phyloP scores from a whole-genome alignment of 2,888 invertebrate species.

The Rhagophthalmus giganteus region DNA sequence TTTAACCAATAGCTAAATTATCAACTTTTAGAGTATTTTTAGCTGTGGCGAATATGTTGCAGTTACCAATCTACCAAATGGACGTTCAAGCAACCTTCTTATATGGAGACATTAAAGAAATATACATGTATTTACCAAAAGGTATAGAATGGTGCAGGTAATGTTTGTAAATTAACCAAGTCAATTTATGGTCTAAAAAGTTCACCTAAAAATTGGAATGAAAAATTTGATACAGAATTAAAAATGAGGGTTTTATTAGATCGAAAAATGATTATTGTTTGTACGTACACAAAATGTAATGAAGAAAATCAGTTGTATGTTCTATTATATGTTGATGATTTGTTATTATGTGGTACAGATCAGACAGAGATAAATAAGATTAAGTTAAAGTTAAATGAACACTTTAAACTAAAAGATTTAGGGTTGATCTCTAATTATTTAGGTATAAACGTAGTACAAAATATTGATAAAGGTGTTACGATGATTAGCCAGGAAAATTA shows the following conservation, averaged over 20 bases:
- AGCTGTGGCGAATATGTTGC: too few species aligned
- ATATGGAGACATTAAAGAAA: not conserved
- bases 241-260: not conserved
- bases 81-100: not conserved
- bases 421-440: conserved; percentile 11
- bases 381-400: conserved; percentile 5
- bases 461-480: conserved; percentile 8
- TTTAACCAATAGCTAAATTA: conserved; percentile 1
- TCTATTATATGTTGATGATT: conserved; percentile 10
- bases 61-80: not conserved
- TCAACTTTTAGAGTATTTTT: not conserved
- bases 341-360: conserved; percentile 11
- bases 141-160: not conserved
- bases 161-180: conserved; percentile 6
- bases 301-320: too few species aligned
- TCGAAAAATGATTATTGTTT: too few species aligned
- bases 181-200: conserved; percentile 1
- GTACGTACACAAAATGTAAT: too few species aligned
- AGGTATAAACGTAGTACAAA: conserved; percentile 15
- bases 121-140: not conserved
- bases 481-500: conserved; percentile 9
- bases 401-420: conserved; percentile 15
- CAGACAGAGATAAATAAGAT: conserved; percentile 4
- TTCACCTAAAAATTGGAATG: too few species aligned
- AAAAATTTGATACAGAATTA: conserved; percentile 4